Percentiles rank a stretch among this genome's conserved stretches.
phyloP scores from a whole-genome alignment of 2,113 vertebrate species.

The Phodopus roborovskii region DNA sequence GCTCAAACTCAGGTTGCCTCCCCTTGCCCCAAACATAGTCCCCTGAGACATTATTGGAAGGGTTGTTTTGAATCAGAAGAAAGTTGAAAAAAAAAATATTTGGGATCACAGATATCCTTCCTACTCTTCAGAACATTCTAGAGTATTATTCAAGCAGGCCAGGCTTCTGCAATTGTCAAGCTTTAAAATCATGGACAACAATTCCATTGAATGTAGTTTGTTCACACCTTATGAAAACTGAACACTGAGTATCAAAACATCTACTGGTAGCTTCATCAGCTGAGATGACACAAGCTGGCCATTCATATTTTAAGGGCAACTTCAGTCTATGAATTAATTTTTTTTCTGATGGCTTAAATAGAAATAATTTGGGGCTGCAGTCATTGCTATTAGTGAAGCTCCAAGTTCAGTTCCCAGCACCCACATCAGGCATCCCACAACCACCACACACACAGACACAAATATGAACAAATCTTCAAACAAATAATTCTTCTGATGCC shows the following conservation, averaged over 20 bases:
- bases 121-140: not conserved
- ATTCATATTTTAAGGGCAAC: constrained; percentile 38
- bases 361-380: not conserved
- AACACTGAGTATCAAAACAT: not conserved
- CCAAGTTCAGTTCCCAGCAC: not conserved
- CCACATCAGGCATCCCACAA: not conserved
- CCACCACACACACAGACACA: not conserved
- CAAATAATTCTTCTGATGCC: constrained; percentile 1
- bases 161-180: not conserved
- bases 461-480: not conserved
- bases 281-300: not conserved
- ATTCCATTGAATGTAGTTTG: not conserved
- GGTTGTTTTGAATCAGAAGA: not conserved
- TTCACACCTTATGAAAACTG: not conserved
- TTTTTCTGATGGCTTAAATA: constrained; percentile 25
- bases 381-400: not conserved
- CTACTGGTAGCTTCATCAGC: not conserved
- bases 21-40: not conserved
- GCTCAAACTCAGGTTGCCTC: not conserved
- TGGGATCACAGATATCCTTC: not conserved
- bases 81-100: not conserved
- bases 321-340: not conserved
- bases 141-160: not conserved
- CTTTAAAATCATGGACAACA: constrained; percentile 39
- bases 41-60: not conserved